These are phyloP conservation scores for Phrynosoma platyrhinos DNA, from an alignment of 2,113 vertebrate genomes.

Conservation along the genomic window DNA sequence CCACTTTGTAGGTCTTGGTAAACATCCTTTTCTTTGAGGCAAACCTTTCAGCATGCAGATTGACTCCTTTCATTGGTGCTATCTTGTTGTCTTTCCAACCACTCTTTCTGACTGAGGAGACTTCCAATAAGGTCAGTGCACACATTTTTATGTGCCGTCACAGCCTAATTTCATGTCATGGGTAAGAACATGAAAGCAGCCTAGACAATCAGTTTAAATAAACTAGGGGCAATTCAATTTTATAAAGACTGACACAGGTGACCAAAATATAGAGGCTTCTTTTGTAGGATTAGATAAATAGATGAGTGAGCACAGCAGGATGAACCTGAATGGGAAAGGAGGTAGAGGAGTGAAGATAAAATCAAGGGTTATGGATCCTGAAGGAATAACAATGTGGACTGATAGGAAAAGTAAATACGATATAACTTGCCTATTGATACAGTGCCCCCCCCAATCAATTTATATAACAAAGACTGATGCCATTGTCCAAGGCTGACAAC, in stretches of 20 bases:
- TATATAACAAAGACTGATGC: background rate
- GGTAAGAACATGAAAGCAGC: conserved; percentile 27
- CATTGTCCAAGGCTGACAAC: background rate
- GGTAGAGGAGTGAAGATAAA: background rate
- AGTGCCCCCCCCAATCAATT: background rate
- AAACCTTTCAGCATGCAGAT: conserved; percentile 62
- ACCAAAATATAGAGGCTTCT: background rate
- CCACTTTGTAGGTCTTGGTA: conserved; percentile 54
- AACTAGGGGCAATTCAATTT: background rate
- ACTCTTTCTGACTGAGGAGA: conserved; percentile 41
- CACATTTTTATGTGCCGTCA: conserved; percentile 1
- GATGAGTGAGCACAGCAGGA: background rate
- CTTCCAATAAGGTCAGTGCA: conserved; percentile 21
- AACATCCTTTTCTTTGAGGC: conserved; percentile 68
- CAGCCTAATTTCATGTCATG: background rate
- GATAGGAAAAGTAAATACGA: background rate
- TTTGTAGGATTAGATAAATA: background rate
- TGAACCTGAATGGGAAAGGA: background rate
- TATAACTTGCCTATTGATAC: background rate
- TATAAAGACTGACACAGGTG: conserved; percentile 27
- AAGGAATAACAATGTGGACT: background rate
- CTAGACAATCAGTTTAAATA: background rate
- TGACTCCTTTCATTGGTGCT: conserved; percentile 53
- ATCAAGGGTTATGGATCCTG: background rate
- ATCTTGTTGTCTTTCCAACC: conserved; percentile 43